These are phyloP conservation scores for Cinara cedri DNA, from an alignment of 2,888 invertebrate species.

Conservation along the genomic window DNA sequence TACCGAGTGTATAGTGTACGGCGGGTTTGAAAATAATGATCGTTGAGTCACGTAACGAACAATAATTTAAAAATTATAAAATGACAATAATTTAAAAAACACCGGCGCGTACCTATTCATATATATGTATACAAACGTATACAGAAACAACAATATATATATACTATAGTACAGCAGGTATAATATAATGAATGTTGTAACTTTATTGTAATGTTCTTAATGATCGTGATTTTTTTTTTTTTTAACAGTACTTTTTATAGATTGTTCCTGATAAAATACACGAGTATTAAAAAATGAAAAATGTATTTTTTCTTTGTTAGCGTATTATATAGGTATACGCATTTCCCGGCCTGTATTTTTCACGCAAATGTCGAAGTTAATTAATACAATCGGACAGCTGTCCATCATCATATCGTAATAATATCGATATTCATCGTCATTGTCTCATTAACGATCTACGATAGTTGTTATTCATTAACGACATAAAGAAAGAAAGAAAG, in stretches of 20 bases:
- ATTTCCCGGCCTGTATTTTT: constrained; percentile 24
- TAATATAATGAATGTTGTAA: constrained; percentile 44
- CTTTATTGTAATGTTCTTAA: constrained; percentile 49
- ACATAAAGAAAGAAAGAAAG: not conserved
- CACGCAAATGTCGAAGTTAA: constrained; percentile 39
- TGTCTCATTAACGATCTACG: constrained; percentile 54
- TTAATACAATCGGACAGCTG: constrained; percentile 51
- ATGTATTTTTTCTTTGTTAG: constrained; percentile 44
- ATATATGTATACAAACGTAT: not conserved
- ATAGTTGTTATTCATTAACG: constrained; percentile 38
- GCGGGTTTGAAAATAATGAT: constrained; percentile 31
- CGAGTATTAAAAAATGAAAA: constrained; percentile 44
- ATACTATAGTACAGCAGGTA: no score
- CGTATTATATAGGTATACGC: no score
- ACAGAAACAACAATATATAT: constrained; percentile 44
- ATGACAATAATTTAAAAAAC: constrained; percentile 47
- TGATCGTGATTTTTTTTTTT: constrained; percentile 45
- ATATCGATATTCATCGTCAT: constrained; percentile 37
- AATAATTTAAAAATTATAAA: constrained; percentile 46
- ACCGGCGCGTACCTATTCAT: not conserved
- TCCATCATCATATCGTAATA: constrained; percentile 28
- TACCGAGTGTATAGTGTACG: not conserved
- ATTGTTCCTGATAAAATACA: constrained; percentile 45
- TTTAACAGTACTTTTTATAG: constrained; percentile 48
- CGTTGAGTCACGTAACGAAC: constrained; percentile 42